phyloP scores from a whole-genome alignment of 2,113 vertebrate species.

The Seriola aureovittata region DNA sequence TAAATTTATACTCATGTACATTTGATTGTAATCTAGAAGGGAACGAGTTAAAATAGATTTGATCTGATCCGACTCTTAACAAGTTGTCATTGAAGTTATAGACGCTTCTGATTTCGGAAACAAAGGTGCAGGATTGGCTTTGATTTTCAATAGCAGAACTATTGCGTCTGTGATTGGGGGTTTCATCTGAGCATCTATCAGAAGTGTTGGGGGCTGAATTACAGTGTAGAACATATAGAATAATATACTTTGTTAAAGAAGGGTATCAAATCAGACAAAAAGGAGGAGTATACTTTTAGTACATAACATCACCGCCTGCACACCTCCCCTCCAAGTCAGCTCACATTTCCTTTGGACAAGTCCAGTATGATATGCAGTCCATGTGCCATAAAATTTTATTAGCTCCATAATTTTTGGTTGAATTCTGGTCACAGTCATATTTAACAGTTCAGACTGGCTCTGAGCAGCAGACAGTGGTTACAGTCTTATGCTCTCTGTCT shows the following conservation, averaged over 20 bases:
- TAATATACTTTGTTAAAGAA: constrained; percentile 43
- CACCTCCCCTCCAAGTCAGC: constrained; percentile 31
- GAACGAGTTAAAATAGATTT: constrained; percentile 3
- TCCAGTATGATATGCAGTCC: constrained; percentile 45
- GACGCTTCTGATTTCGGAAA: constrained; percentile 26
- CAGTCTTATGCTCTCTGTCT: constrained; percentile 31
- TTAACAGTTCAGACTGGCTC: constrained; percentile 47
- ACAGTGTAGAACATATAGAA: constrained; percentile 63
- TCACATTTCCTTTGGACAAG: constrained; percentile 61
- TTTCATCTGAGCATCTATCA: constrained; percentile 11
- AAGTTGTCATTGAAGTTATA: neutral
- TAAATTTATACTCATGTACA: constrained; percentile 40
- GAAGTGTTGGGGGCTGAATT: constrained; percentile 36
- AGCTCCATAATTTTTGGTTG: constrained; percentile 54
- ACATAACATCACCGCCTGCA: constrained; percentile 36
- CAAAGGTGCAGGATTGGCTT: constrained; percentile 48
- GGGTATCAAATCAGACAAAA: constrained; percentile 44
- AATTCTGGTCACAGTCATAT: constrained; percentile 57
- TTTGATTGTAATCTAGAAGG: constrained; percentile 45
- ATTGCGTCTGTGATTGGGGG: constrained; percentile 18
- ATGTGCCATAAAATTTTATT: constrained; percentile 34
- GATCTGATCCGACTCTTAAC: constrained; percentile 12
- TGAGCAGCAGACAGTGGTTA: constrained; percentile 45
- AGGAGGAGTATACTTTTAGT: constrained; percentile 50
- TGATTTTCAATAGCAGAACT: constrained; percentile 7